Evolutionary conservation across 2,888 invertebrate genomes (phyloP).

Genomic region (Acleris holmiana): DNA sequence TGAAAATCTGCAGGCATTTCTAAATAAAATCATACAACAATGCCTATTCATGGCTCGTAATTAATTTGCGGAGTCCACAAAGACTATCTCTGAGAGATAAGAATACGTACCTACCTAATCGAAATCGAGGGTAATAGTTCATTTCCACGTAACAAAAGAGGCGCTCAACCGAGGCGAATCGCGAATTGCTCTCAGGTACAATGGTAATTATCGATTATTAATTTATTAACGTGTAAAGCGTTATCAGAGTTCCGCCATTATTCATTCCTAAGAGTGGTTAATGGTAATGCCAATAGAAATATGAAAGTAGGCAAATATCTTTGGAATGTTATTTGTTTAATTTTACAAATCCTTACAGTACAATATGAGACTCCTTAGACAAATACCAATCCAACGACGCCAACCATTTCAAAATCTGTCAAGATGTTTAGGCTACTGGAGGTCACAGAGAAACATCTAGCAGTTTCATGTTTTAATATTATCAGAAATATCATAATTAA

Average conservation of each 20-base stretch:
- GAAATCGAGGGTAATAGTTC: constrained; percentile 70
- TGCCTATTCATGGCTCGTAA: constrained; percentile 17
- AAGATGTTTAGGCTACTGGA: too few relatives aligned
- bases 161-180: constrained; percentile 67
- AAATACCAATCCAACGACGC: too few relatives aligned
- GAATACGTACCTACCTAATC: constrained; percentile 55
- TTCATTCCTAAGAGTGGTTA: background rate
- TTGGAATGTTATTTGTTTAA: too few relatives aligned
- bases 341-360: too few relatives aligned
- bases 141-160: constrained; percentile 72
- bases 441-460: too few relatives aligned
- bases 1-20: background rate
- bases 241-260: constrained; percentile 11
- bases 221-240: constrained; percentile 42
- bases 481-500: too few relatives aligned
- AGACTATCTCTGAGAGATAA: constrained; percentile 40
- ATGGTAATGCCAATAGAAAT: too few relatives aligned
- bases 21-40: constrained; percentile 3
- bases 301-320: too few relatives aligned
- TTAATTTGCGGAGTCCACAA: constrained; percentile 39
- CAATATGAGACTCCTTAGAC: too few relatives aligned
- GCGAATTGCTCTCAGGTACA: constrained; percentile 68
- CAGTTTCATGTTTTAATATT: too few relatives aligned
- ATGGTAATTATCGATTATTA: constrained; percentile 61
- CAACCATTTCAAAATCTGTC: too few relatives aligned